These are phyloP conservation scores for Phalacrocorax aristotelis DNA, from an alignment of 2,113 vertebrate species.

Conservation along the genomic window DNA sequence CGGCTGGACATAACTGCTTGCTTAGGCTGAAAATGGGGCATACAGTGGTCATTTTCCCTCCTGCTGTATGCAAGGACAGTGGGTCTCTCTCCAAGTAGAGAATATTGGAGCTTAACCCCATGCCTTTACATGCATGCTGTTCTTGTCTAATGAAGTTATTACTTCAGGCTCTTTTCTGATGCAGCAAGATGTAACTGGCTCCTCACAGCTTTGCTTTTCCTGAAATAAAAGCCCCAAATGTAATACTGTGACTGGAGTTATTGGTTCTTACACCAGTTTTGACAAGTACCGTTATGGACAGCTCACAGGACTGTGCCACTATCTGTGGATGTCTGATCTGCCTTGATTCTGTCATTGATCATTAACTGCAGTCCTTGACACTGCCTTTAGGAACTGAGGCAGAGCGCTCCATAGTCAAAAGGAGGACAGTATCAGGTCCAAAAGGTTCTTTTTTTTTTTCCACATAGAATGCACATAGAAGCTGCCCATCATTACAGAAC, in stretches of 20 bases:
- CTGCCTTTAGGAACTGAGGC: background rate
- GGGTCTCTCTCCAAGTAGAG: background rate
- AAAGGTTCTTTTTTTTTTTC: background rate
- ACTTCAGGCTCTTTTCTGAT: background rate
- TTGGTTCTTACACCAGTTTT: background rate
- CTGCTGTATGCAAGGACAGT: background rate
- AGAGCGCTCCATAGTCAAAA: background rate
- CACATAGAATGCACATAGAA: rapidly evolving
- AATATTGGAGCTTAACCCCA: background rate
- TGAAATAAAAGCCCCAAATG: background rate
- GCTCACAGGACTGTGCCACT: background rate
- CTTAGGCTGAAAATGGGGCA: background rate
- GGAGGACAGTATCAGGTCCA: background rate
- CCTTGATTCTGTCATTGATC: background rate
- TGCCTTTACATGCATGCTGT: background rate
- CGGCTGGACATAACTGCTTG: background rate
- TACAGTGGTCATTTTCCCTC: background rate
- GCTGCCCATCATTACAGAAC: background rate
- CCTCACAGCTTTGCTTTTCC: background rate
- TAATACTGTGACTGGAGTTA: background rate
- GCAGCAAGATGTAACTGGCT: background rate
- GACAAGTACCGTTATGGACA: background rate
- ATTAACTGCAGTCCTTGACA: background rate
- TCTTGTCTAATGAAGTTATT: background rate
- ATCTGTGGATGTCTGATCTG: background rate